Evolutionary conservation across 2,113 vertebrate genomes (phyloP).

Genomic region (Pao palembangensis): DNA sequence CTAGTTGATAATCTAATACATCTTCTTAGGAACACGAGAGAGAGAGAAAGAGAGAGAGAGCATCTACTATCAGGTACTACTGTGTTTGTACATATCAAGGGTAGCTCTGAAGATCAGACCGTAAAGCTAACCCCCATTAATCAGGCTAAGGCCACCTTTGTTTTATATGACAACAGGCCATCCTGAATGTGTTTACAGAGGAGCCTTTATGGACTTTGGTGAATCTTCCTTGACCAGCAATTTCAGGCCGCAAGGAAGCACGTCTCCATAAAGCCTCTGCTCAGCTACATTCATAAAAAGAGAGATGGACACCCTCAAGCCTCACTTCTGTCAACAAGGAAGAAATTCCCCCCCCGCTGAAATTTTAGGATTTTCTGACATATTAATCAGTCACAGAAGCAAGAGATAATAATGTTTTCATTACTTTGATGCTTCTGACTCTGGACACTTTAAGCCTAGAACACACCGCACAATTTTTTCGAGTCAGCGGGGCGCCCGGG

Average conservation of each 20-base stretch:
- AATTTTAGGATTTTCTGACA: too few relatives aligned
- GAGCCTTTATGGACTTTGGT: slow-evolving; percentile 63
- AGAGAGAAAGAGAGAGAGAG: too few relatives aligned
- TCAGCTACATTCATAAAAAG: slow-evolving; percentile 56
- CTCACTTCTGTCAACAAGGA: too few relatives aligned
- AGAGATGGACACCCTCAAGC: too few relatives aligned
- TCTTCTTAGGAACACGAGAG: slow-evolving; percentile 15
- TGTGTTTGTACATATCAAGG: slow-evolving; percentile 6
- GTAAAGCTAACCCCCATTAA: slow-evolving; percentile 37
- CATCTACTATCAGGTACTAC: background rate
- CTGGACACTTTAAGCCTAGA: too few relatives aligned
- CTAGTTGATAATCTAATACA: slow-evolving; percentile 37
- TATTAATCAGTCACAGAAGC: background rate
- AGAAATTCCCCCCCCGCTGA: too few relatives aligned
- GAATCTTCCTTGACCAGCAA: slow-evolving; percentile 56
- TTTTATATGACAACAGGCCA: slow-evolving; percentile 48
- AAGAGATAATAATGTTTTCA: background rate
- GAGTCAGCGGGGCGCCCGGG: too few relatives aligned
- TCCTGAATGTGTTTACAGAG: slow-evolving; percentile 66
- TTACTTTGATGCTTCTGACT: background rate
- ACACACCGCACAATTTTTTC: too few relatives aligned
- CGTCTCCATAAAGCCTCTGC: slow-evolving; percentile 48
- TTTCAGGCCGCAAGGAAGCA: slow-evolving; percentile 31
- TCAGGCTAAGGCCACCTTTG: slow-evolving; percentile 32
- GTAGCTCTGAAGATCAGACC: slow-evolving; percentile 12